A percentile compares a stretch with the other conserved stretches of the same genome.
phyloP scores from a whole-genome alignment of 2,113 vertebrate species.

The Lipotes vexillifer region DNA sequence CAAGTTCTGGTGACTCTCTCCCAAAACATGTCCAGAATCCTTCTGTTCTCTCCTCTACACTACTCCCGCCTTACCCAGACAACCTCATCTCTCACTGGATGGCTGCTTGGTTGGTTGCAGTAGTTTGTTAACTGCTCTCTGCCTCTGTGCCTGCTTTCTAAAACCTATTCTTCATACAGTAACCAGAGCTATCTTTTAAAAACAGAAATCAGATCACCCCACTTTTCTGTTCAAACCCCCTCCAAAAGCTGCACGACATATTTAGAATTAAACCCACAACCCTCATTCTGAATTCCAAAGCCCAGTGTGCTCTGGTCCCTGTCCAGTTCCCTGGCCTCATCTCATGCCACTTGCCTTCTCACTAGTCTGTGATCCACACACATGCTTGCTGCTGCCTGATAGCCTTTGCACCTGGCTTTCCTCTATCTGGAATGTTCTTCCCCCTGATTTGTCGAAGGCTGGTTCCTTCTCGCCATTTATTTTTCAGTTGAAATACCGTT shows the following conservation, averaged over 20 bases:
- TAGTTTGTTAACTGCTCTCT: neutral
- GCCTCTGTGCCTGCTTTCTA: neutral
- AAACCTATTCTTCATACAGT: conserved; percentile 13
- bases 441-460: neutral
- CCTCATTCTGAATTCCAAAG: neutral
- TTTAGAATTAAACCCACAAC: neutral
- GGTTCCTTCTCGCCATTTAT: neutral
- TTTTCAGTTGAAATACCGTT: neutral
- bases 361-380: neutral
- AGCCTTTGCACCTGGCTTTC: neutral
- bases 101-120: neutral
- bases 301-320: neutral
- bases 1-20: neutral
- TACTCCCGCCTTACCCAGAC: neutral
- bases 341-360: neutral
- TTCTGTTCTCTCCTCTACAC: neutral
- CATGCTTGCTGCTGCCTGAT: neutral
- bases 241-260: neutral
- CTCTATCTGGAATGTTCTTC: neutral
- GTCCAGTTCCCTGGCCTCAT: neutral
- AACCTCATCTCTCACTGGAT: neutral
- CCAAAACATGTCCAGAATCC: neutral
- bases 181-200: neutral
- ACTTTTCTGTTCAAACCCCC: neutral
- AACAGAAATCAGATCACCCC: neutral